Evolutionary conservation across 1,140 invertebrate genomes (phyloP).

Genomic region (Cydia strobilella): DNA sequence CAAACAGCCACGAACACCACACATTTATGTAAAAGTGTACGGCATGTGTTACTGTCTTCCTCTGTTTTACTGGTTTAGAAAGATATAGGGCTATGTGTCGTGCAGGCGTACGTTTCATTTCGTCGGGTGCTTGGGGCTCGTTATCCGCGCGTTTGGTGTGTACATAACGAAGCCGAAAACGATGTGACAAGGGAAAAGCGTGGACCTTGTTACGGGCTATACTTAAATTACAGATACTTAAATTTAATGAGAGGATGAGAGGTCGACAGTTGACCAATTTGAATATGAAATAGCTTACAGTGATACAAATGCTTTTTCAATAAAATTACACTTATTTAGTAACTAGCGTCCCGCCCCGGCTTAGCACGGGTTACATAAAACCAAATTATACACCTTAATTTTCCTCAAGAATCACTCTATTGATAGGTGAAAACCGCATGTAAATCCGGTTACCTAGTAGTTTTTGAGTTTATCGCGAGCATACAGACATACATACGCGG

Average conservation of each 20-base stretch:
- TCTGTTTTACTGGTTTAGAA: neutral
- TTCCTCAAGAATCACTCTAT: no score
- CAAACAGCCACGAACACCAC: neutral
- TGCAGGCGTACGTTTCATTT: neutral
- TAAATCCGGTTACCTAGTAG: no score
- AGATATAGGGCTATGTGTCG: neutral
- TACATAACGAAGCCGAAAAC: constrained; percentile 9
- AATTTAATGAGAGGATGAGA: constrained; percentile 6
- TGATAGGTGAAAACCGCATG: no score
- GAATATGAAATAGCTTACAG: neutral
- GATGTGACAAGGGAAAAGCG: neutral
- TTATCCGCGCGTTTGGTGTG: neutral
- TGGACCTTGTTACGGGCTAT: neutral
- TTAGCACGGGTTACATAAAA: no score
- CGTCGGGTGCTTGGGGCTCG: neutral
- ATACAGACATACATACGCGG: no score
- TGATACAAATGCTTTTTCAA: neutral
- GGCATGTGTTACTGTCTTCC: neutral
- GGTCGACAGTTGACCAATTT: neutral
- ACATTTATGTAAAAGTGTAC: neutral
- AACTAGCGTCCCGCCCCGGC: no score
- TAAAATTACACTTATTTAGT: no score
- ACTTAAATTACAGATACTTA: neutral
- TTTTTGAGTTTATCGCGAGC: no score
- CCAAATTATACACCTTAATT: no score